phyloP scores from a whole-genome alignment of 2,888 invertebrate species.

The Morinoia aosen region DNA sequence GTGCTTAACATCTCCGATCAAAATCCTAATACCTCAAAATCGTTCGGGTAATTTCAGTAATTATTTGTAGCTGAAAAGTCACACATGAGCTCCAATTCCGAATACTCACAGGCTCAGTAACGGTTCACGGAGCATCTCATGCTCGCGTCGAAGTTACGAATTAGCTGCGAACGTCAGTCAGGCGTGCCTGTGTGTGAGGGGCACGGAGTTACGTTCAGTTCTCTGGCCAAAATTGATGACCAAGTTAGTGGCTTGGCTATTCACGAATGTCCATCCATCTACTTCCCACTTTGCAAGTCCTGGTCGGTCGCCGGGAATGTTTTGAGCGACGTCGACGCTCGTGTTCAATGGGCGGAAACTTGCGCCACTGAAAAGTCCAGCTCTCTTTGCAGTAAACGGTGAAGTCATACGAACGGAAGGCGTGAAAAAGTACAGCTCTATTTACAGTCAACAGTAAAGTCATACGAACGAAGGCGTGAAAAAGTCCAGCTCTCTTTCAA shows the following conservation, averaged over 20 bases:
- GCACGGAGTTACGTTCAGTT: neutral
- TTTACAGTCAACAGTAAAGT: neutral
- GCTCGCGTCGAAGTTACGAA: neutral
- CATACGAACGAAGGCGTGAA: neutral
- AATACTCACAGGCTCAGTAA: neutral
- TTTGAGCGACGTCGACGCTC: neutral
- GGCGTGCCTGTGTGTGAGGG: neutral
- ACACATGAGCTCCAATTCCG: neutral
- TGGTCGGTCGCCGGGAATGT: neutral
- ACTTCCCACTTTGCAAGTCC: constrained; percentile 22
- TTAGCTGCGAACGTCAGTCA: neutral
- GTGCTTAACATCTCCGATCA: no score
- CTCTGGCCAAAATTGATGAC: constrained; percentile 9
- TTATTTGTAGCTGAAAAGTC: neutral
- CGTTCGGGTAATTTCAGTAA: neutral
- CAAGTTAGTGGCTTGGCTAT: neutral
- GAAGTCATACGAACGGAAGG: neutral
- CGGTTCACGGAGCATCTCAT: no score
- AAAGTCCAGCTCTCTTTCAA: neutral
- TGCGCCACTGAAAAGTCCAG: neutral
- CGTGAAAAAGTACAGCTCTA: neutral
- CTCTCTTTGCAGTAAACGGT: neutral
- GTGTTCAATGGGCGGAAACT: neutral
- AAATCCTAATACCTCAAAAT: neutral
- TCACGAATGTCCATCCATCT: constrained; percentile 1